Base-by-base conservation (phyloP, 2,797 vertebrate genomes). In the Cynopterus sphinx region DNA sequence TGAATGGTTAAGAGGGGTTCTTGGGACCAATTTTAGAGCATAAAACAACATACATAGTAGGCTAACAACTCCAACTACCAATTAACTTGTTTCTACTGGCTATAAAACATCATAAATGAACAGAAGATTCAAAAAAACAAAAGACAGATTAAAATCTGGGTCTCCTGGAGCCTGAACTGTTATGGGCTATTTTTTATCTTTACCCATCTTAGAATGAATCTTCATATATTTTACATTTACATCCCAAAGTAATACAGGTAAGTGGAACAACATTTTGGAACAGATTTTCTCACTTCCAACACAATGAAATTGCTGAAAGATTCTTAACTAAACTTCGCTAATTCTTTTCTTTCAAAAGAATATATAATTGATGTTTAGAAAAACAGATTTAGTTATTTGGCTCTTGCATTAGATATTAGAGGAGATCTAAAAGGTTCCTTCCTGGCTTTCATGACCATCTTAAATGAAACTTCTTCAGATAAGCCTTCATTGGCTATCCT, bases 291-390 rank as follows among this genome's bases (percentile, higher is more conserved):
- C 82, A 78, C 39, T 87, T 95, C 49, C 6, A 71, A 74, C 33
- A 79, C 7, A 86, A 57, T 49, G 81, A 84, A 94, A 90, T 22
- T 81, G 51, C 68, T 86, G 8, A 43, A 93, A 63, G n/a, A 84
- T 53, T 92, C 93, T 93, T 79, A 84, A 96, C 1, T 94, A 92
- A 96, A 87, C 21, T 28, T 57, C 41, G 61, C 43, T 65, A 92
- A 84, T 70, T 86, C 8, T 86, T 89, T 94, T 51, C 63, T 77
- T 94, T 88, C 68, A 43, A 83, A 89, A 87, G 15, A 90, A 91
- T 36, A 75, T 26, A 49, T 63, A 55, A 17, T 21, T 83, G 57
- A 39, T 36, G 75, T 74, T 53, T 83, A 92, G 36, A 26, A 51
- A 85, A 88, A 95, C n/a, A 22, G n/a, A 89, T n/a, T 86, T 46